phyloP scores from a whole-genome alignment of 1,140 invertebrate species.

The Aphaenogaster rudis region DNA sequence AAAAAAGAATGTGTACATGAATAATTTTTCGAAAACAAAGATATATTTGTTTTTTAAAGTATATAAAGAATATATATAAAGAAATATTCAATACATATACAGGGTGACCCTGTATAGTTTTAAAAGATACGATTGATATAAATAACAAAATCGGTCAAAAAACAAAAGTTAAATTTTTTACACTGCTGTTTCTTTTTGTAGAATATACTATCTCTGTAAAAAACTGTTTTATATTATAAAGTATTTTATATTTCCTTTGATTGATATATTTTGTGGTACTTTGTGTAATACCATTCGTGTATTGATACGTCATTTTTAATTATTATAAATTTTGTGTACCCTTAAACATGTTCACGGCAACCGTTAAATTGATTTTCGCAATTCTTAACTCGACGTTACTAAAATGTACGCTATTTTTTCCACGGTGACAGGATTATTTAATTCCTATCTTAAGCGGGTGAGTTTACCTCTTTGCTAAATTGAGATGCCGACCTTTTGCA shows the following conservation, averaged over 20 bases:
- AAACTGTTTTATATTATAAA: not conserved
- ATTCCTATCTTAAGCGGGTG: not conserved
- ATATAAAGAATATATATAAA: not conserved
- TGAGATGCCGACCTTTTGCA: constrained; percentile 49
- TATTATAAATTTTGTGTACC: not conserved
- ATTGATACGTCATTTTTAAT: not conserved
- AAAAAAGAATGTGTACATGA: not conserved
- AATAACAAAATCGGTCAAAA: too few relatives aligned
- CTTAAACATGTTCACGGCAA: not conserved
- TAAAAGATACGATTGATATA: not conserved
- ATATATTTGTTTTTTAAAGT: not conserved
- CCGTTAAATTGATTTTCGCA: not conserved
- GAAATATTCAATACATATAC: not conserved
- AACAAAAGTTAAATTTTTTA: not conserved
- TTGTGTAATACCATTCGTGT: not conserved
- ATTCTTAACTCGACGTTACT: not conserved
- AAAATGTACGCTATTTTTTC: not conserved
- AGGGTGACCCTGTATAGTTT: not conserved
- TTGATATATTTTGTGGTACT: not conserved
- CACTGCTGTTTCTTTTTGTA: not conserved
- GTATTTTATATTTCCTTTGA: not conserved
- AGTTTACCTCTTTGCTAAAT: constrained; percentile 30
- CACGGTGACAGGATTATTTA: not conserved
- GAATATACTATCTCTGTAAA: not conserved
- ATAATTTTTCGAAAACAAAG: not conserved